Evolutionary conservation across 2,888 invertebrate species (phyloP).

Genomic region (Acrobasis repandana): DNA sequence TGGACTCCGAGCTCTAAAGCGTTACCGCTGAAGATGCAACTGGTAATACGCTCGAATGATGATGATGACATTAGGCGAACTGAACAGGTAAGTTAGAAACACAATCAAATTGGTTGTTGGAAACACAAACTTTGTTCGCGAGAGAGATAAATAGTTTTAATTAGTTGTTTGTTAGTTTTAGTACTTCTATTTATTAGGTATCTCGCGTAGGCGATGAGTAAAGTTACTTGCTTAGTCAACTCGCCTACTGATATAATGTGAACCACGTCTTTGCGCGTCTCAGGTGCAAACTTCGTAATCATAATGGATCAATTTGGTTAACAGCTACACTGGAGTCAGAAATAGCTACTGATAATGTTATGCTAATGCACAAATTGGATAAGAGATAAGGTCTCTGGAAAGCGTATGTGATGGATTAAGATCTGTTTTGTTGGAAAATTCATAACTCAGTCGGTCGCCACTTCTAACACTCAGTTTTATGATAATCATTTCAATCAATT

Average conservation of each 20-base stretch:
- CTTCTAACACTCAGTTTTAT: no score
- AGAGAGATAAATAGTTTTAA: neutral
- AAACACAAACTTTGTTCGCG: neutral
- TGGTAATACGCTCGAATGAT: no score
- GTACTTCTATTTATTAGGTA: no score
- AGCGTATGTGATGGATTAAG: neutral
- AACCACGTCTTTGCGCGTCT: constrained; percentile 24
- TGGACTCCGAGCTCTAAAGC: no score
- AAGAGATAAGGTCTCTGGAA: constrained; percentile 5
- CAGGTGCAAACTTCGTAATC: constrained; percentile 39
- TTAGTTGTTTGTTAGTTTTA: neutral
- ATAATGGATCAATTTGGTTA: constrained; percentile 40
- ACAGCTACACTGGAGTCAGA: constrained; percentile 16
- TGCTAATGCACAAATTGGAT: constrained; percentile 19
- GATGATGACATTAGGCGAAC: no score
- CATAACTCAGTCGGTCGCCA: neutral
- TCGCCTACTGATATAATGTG: neutral
- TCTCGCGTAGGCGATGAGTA: neutral
- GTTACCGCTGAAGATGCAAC: no score
- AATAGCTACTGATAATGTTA: constrained; percentile 13
- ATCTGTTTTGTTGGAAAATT: neutral
- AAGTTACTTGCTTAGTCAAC: neutral
- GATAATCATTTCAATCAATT: no score
- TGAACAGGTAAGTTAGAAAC: neutral
- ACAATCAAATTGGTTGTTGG: no score